These are phyloP conservation scores for Bovichtus diacanthus DNA, from an alignment of 2,797 vertebrate genomes.

Conservation along the genomic window DNA sequence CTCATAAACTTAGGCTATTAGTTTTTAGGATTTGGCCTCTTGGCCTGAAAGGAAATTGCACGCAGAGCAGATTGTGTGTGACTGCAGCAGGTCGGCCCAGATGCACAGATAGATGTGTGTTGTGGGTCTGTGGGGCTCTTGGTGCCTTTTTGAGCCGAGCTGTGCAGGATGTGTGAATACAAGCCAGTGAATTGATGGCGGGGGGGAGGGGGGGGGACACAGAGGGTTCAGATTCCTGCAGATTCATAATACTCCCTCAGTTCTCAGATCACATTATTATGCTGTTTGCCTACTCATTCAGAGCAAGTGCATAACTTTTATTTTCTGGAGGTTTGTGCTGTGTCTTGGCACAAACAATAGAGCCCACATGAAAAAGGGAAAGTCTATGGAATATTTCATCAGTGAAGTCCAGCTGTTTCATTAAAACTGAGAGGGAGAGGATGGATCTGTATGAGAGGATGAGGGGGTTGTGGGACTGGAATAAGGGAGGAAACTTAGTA, in stretches of 20 bases:
- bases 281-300: slow-evolving; percentile 31
- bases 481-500: slow-evolving; percentile 7
- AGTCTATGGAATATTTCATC: neutral
- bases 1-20: slow-evolving; percentile 56
- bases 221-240: slow-evolving; percentile 67
- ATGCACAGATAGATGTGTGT: slow-evolving; percentile 72
- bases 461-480: neutral
- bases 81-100: slow-evolving; percentile 40
- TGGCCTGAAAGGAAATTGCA: slow-evolving; percentile 71
- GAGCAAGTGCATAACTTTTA: slow-evolving; percentile 41
- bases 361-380: neutral
- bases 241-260: slow-evolving; percentile 73
- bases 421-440: slow-evolving; percentile 7
- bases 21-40: slow-evolving; percentile 59
- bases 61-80: slow-evolving; percentile 46
- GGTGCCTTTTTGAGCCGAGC: slow-evolving; percentile 47
- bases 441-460: slow-evolving; percentile 4
- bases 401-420: slow-evolving; percentile 28
- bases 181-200: slow-evolving; percentile 47
- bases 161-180: slow-evolving; percentile 59
- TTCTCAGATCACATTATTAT: slow-evolving; percentile 66
- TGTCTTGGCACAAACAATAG: slow-evolving; percentile 15
- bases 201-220: neutral
- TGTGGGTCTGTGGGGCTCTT: slow-evolving; percentile 62
- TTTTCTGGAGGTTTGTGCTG: slow-evolving; percentile 38